phyloP scores from a whole-genome alignment of 2,888 invertebrate genomes.

The Mythimna impura region DNA sequence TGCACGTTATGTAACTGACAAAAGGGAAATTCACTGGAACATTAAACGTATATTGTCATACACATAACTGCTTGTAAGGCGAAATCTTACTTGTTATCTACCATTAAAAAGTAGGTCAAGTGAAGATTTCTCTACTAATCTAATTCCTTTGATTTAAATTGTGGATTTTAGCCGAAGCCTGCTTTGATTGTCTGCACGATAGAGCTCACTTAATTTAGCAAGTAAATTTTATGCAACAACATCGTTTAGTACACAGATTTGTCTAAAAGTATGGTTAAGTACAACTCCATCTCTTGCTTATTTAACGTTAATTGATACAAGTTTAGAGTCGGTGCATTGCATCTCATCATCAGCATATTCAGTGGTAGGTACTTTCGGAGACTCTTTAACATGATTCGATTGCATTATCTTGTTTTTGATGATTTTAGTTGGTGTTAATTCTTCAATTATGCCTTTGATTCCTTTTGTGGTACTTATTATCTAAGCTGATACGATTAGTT shows the following conservation, averaged over 20 bases:
- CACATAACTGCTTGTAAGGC: conserved; percentile 56
- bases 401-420: not conserved
- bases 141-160: conserved; percentile 47
- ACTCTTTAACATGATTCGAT: not conserved
- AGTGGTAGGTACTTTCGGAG: no score
- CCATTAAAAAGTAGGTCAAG: conserved; percentile 64
- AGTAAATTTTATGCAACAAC: conserved; percentile 15
- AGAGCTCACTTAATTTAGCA: not conserved
- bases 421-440: no score
- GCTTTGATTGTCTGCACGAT: conserved; percentile 22
- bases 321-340: not conserved
- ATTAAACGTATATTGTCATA: conserved; percentile 38
- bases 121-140: conserved; percentile 59
- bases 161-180: conserved; percentile 14
- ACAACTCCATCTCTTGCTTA: not conserved
- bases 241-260: not conserved
- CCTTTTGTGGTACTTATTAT: no score
- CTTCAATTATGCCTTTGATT: no score
- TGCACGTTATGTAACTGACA: conserved; percentile 81
- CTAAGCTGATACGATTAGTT: no score
- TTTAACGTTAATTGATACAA: not conserved
- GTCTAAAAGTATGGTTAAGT: no score
- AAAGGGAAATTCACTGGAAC: conserved; percentile 71
- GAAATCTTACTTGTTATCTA: conserved; percentile 61
- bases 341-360: not conserved